These are phyloP conservation scores for Euclidia mi DNA, from an alignment of 2,888 invertebrate genomes.

Conservation along the genomic window DNA sequence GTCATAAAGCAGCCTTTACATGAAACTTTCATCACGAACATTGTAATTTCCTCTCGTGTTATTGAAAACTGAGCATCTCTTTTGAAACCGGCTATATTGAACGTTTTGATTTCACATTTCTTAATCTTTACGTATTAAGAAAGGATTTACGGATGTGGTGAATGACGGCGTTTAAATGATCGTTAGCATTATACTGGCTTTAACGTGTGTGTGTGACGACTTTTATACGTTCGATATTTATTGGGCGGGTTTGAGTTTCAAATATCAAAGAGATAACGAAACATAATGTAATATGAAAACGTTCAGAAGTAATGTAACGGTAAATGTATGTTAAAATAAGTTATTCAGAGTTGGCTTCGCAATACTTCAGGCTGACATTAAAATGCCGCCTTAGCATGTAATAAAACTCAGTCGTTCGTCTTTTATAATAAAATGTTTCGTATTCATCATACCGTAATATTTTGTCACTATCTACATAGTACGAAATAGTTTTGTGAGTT, in stretches of 20 bases:
- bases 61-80: slow-evolving; percentile 71
- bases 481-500: neutral
- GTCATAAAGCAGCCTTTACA: slow-evolving; percentile 75
- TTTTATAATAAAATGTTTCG: slow-evolving; percentile 30
- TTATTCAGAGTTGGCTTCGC: slow-evolving; percentile 32
- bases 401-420: slow-evolving; percentile 28
- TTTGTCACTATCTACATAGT: slow-evolving; percentile 32
- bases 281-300: slow-evolving; percentile 28
- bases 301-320: slow-evolving; percentile 26
- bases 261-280: slow-evolving; percentile 38
- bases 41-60: slow-evolving; percentile 76
- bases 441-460: slow-evolving; percentile 42
- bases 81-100: slow-evolving; percentile 65
- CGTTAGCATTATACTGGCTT: slow-evolving; percentile 41
- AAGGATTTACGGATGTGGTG: slow-evolving; percentile 32
- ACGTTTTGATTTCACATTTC: slow-evolving; percentile 60
- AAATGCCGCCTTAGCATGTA: slow-evolving; percentile 35
- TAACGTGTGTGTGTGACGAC: slow-evolving; percentile 22
- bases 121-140: slow-evolving; percentile 49
- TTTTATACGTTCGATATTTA: slow-evolving; percentile 26
- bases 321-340: slow-evolving; percentile 18
- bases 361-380: slow-evolving; percentile 23
- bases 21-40: slow-evolving; percentile 71
- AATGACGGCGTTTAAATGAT: slow-evolving; percentile 23
- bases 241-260: slow-evolving; percentile 22